Conservation (phyloP, 2,797 vertebrate genomes). For the Enteromius fasciolatus region DNA sequence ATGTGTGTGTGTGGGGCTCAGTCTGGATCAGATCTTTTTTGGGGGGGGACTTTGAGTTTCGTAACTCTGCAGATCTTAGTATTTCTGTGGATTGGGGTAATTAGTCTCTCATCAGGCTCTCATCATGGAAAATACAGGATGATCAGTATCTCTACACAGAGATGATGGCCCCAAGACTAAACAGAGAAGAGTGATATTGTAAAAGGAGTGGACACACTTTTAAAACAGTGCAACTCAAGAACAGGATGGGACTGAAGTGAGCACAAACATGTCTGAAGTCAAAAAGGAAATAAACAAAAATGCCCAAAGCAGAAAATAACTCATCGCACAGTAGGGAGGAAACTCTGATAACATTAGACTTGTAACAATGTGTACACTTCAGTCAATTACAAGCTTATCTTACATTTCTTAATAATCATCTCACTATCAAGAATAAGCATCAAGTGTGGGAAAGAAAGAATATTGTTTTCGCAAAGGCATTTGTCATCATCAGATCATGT, state of each 20-base stretch:
- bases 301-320: conserved; percentile 17
- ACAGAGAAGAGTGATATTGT: conserved; percentile 58
- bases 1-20: no score
- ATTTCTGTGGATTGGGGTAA: conserved; percentile 65
- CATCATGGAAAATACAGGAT: conserved; percentile 66
- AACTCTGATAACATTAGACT: conserved; percentile 22
- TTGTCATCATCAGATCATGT: conserved; percentile 43
- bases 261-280: neutral
- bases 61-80: conserved; percentile 35
- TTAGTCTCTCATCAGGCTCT: conserved; percentile 67
- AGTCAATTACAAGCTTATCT: conserved; percentile 26
- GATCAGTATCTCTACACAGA: conserved; percentile 70
- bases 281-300: conserved; percentile 23
- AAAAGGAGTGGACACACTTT: neutral
- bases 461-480: conserved; percentile 37
- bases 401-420: conserved; percentile 29
- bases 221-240: conserved; percentile 16
- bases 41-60: no score
- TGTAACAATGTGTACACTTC: conserved; percentile 11
- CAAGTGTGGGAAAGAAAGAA: conserved; percentile 35
- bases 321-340: neutral
- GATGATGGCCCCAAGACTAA: conserved; percentile 70
- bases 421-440: conserved; percentile 30
- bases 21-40: no score
- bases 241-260: conserved; percentile 1